Evolutionary conservation across 1,140 invertebrate species (phyloP).

Genomic region (Macrobrachium nipponense): DNA sequence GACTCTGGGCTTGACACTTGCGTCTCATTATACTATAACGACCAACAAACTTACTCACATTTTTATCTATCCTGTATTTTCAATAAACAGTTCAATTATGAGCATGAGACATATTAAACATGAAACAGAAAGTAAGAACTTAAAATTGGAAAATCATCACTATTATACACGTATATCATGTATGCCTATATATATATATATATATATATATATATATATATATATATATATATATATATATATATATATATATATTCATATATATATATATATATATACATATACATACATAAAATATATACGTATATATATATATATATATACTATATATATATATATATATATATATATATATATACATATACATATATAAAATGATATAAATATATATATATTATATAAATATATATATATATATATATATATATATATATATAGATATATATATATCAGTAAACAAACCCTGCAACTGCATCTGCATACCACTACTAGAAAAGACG

Average conservation of each 20-base stretch:
- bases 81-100: too few species aligned
- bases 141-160: too few species aligned
- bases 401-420: constrained; percentile 1
- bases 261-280: constrained; percentile 5
- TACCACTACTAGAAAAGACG: too few species aligned
- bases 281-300: too few species aligned
- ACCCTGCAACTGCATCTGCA: too few species aligned
- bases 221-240: constrained; percentile 7
- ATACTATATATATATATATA: constrained; percentile 7
- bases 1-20: too few species aligned
- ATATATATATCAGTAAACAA: background rate
- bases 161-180: too few species aligned
- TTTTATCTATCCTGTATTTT: too few species aligned
- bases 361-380: constrained; percentile 1
- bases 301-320: background rate
- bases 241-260: constrained; percentile 10
- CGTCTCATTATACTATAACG: too few species aligned
- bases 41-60: too few species aligned
- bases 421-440: constrained; percentile 4
- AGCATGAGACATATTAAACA: too few species aligned
- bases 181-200: background rate
- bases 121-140: too few species aligned
- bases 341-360: constrained; percentile 5
- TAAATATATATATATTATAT: background rate
- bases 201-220: constrained; percentile 10